phyloP scores from a whole-genome alignment of 2,113 vertebrate genomes.

The Limanda limanda region DNA sequence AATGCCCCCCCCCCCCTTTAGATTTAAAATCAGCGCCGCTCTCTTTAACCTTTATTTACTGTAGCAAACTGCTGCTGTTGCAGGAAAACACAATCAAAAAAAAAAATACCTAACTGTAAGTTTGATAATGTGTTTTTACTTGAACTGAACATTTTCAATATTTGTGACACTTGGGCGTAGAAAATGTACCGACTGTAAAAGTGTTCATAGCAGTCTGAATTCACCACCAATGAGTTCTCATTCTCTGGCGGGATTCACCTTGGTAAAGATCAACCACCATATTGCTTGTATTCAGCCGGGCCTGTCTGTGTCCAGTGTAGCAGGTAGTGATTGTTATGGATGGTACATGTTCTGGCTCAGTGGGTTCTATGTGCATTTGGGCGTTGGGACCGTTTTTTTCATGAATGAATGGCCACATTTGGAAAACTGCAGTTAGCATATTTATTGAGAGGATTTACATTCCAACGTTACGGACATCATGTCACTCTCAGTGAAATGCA shows the following conservation, averaged over 20 bases:
- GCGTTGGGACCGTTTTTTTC: constrained; percentile 23
- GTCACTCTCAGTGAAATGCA: constrained; percentile 58
- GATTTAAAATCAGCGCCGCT: constrained; percentile 37
- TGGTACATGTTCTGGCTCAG: constrained; percentile 55
- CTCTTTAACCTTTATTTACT: constrained; percentile 49
- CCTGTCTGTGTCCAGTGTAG: constrained; percentile 50
- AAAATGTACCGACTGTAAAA: constrained; percentile 25
- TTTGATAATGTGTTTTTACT: constrained; percentile 69
- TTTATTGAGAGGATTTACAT: constrained; percentile 66
- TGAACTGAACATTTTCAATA: constrained; percentile 58
- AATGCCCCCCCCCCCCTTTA: constrained; percentile 42
- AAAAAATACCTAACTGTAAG: constrained; percentile 37
- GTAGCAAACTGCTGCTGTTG: constrained; percentile 60
- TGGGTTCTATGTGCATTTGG: constrained; percentile 51
- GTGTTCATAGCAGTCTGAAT: constrained; percentile 3
- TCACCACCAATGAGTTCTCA: constrained; percentile 10
- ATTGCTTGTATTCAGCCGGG: constrained; percentile 44
- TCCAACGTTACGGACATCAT: constrained; percentile 69
- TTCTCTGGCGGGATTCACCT: constrained; percentile 16
- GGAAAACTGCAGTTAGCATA: constrained; percentile 41
- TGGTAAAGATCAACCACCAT: constrained; percentile 20
- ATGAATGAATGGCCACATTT: constrained; percentile 53
- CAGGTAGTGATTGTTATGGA: constrained; percentile 58
- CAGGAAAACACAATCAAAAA: constrained; percentile 46
- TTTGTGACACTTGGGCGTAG: constrained; percentile 40